Conservation (phyloP, 2,888 invertebrate species). For the Phortica okadai region DNA sequence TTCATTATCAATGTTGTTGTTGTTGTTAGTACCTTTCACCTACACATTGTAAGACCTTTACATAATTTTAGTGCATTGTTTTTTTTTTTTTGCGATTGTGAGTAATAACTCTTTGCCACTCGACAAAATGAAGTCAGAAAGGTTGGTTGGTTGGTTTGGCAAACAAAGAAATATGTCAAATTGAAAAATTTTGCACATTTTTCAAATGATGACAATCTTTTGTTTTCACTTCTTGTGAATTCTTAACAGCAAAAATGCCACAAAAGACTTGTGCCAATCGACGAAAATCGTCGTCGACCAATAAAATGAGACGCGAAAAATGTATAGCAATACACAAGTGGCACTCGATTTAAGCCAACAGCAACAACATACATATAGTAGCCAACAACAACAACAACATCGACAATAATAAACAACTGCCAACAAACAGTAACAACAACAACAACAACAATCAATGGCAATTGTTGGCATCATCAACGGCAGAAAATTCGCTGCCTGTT, state of each 20-base stretch:
- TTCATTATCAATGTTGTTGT: too few relatives aligned
- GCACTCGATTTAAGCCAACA: slow-evolving; percentile 8
- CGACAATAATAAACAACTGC: not conserved
- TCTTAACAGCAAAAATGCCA: slow-evolving; percentile 41
- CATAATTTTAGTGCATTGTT: too few relatives aligned
- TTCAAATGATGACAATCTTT: slow-evolving; percentile 72
- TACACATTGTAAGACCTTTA: too few relatives aligned
- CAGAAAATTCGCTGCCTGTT: not conserved
- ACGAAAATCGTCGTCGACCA: not conserved
- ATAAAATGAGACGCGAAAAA: slow-evolving; percentile 11
- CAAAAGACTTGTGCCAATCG: not conserved
- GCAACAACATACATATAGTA: not conserved
- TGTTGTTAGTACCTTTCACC: too few relatives aligned
- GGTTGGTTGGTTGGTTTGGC: not conserved
- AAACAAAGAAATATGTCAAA: slow-evolving; percentile 44
- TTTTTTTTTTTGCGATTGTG: too few relatives aligned
- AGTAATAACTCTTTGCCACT: too few relatives aligned
- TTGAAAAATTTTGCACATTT: slow-evolving; percentile 55
- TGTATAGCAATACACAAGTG: slow-evolving; percentile 27
- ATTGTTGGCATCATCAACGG: slow-evolving; percentile 4
- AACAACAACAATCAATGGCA: slow-evolving; percentile 2
- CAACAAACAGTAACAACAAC: not conserved
- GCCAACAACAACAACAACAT: not conserved
- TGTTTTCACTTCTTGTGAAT: slow-evolving; percentile 74
- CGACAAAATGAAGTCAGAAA: too few relatives aligned